Percentiles rank a stretch among this genome's conserved stretches.
phyloP scores from a whole-genome alignment of 2,888 invertebrate species.

The Seira sanloemensis region DNA sequence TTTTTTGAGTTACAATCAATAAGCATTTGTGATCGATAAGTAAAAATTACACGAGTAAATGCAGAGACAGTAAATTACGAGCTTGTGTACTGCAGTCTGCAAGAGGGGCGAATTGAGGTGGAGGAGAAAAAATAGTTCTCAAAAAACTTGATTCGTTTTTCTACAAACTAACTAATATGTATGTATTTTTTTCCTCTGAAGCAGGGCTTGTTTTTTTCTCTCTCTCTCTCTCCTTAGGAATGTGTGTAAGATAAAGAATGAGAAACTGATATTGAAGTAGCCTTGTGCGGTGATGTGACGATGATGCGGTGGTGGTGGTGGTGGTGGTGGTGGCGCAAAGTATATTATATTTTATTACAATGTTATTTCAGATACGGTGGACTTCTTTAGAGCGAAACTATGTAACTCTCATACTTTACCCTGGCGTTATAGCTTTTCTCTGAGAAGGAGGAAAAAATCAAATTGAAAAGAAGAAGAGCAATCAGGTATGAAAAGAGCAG shows the following conservation, averaged over 20 bases:
- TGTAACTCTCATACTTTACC: neutral
- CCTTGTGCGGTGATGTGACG: neutral
- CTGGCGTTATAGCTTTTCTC: neutral
- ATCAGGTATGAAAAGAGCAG: constrained; percentile 51
- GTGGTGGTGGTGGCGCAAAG: constrained; percentile 16
- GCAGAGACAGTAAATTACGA: neutral
- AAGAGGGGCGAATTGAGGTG: neutral
- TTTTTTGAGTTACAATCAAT: neutral
- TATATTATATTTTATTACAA: neutral
- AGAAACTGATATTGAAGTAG: neutral
- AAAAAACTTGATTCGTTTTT: neutral
- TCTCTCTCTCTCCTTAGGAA: neutral
- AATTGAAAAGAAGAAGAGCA: constrained; percentile 56
- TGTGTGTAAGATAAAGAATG: neutral
- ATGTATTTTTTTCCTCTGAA: neutral
- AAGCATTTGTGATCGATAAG: neutral
- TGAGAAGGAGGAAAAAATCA: constrained; percentile 2
- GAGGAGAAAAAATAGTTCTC: neutral
- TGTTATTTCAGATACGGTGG: neutral
- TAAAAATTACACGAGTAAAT: neutral
- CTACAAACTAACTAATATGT: too few species aligned
- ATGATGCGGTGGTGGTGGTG: constrained; percentile 26
- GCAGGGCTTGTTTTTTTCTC: neutral
- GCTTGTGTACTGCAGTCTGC: neutral
- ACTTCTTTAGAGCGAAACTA: neutral